Evolutionary conservation across 2,888 invertebrate species (phyloP).

Genomic region (Tromatobia lineatoria): DNA sequence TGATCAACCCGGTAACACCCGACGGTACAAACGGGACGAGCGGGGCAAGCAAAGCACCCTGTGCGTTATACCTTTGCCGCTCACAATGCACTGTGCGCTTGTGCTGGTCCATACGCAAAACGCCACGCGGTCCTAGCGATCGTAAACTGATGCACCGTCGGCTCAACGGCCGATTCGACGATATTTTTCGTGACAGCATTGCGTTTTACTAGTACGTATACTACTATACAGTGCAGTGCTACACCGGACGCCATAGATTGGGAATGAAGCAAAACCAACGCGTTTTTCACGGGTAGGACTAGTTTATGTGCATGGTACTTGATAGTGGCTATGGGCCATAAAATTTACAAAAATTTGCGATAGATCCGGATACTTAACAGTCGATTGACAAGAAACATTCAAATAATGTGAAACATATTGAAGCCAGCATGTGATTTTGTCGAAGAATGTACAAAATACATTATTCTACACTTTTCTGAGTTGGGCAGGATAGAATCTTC

Average conservation of each 20-base stretch:
- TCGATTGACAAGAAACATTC: not conserved
- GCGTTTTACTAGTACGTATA: constrained; percentile 21
- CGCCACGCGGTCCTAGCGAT: constrained; percentile 50
- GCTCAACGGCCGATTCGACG: constrained; percentile 49
- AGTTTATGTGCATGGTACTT: not conserved
- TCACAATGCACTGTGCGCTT: constrained; percentile 2
- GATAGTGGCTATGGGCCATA: not conserved
- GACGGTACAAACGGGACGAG: constrained; percentile 37
- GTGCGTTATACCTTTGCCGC: constrained; percentile 19
- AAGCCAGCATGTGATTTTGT: too few relatives aligned
- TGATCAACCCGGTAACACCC: constrained; percentile 43
- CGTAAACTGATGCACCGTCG: constrained; percentile 55
- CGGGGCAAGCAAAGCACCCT: constrained; percentile 15
- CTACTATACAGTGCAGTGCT: constrained; percentile 16
- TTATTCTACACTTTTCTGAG: too few relatives aligned
- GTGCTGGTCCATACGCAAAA: constrained; percentile 1
- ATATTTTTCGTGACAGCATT: constrained; percentile 54
- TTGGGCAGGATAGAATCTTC: too few relatives aligned
- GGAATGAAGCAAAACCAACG: constrained; percentile 26
- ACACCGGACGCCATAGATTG: constrained; percentile 25
- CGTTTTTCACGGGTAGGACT: not conserved
- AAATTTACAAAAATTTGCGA: not conserved
- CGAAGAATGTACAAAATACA: too few relatives aligned
- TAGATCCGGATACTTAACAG: not conserved
- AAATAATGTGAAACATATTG: not conserved